Evolutionary conservation across 2,797 vertebrate genomes (phyloP).

Genomic region (Toxotes lorentzi): DNA sequence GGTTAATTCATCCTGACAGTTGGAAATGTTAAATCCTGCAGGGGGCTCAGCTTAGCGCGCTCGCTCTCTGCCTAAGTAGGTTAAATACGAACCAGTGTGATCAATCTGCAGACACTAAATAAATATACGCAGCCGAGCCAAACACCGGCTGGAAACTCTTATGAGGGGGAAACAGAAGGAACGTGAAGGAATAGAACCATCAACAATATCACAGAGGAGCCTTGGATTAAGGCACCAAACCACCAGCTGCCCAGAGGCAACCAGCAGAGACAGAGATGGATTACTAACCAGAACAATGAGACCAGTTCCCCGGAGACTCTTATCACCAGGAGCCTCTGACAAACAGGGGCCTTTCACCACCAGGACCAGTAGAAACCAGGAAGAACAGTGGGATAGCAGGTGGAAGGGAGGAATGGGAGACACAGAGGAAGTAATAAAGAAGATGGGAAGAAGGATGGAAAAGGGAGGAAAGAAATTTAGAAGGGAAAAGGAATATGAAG

Average conservation of each 20-base stretch:
- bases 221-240: conserved; percentile 24
- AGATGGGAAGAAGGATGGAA: background rate
- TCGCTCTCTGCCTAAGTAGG: conserved; percentile 85
- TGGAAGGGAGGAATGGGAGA: background rate
- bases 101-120: conserved; percentile 80
- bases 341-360: background rate
- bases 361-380: background rate
- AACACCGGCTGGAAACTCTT: conserved; percentile 59
- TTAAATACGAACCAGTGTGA: conserved; percentile 86
- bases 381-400: background rate
- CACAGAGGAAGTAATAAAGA: too few relatives aligned
- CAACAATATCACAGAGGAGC: conserved; percentile 10
- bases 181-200: conserved; percentile 11
- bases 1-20: conserved; percentile 88
- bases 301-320: too few relatives aligned
- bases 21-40: conserved; percentile 88
- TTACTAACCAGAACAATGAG: conserved; percentile 6
- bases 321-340: background rate
- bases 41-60: conserved; percentile 79
- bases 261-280: background rate
- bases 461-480: background rate
- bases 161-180: conserved; percentile 32
- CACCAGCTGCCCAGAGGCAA: background rate
- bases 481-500: background rate
- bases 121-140: conserved; percentile 63